Evolutionary conservation across 2,113 vertebrate species (phyloP).

Genomic region (Tupaia tana): DNA sequence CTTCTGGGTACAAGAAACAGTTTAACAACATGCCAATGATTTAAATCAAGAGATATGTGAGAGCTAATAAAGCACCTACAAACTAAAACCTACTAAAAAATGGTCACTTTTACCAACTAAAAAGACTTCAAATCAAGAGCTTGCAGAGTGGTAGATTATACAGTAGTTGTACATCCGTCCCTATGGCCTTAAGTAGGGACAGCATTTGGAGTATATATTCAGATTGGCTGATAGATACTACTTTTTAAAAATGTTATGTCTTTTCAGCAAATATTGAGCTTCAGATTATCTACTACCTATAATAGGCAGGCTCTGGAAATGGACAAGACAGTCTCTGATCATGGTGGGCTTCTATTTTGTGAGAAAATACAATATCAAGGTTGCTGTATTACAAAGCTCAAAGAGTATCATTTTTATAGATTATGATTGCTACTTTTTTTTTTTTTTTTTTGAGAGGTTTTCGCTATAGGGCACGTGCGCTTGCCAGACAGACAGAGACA

Average conservation of each 20-base stretch:
- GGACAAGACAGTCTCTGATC: background rate
- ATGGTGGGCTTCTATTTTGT: background rate
- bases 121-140: constrained; percentile 49
- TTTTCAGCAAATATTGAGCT: background rate
- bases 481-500: no score
- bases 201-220: background rate
- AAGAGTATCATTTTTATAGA: background rate
- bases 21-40: constrained; percentile 66
- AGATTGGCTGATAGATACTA: background rate
- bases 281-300: background rate
- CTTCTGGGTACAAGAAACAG: constrained; percentile 54
- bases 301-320: background rate
- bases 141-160: background rate
- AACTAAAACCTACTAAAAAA: constrained; percentile 30
- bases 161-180: background rate
- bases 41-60: constrained; percentile 37
- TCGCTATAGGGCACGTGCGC: no score
- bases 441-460: no score
- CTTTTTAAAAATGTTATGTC: background rate
- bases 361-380: background rate
- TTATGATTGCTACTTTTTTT: background rate
- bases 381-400: background rate
- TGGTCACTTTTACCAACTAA: constrained; percentile 41
- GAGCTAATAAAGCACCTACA: constrained; percentile 40
- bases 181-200: background rate